Conservation (phyloP, 2,797 vertebrate species). For the Molothrus ater region DNA sequence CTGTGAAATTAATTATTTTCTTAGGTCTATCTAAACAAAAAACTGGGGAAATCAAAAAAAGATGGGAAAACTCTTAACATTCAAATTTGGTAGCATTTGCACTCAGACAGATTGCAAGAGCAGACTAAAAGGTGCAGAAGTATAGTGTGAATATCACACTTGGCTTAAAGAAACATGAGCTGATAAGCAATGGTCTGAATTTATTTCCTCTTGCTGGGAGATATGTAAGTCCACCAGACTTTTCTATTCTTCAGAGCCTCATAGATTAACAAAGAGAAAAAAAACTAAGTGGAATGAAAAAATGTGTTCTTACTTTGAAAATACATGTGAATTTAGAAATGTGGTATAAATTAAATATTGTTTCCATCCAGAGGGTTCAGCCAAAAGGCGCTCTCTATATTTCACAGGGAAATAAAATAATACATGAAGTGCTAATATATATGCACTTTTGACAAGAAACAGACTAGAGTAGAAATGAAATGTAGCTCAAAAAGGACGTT, state of each 20-base stretch:
- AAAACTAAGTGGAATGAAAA: neutral
- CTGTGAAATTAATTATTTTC: neutral
- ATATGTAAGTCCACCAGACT: neutral
- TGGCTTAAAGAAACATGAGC: neutral
- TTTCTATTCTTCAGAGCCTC: neutral
- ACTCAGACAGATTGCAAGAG: neutral
- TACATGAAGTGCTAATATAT: neutral
- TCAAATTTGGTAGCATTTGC: neutral
- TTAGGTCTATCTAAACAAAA: neutral
- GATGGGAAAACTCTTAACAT: neutral
- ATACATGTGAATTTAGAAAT: neutral
- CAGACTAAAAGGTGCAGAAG: neutral
- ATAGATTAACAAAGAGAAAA: neutral
- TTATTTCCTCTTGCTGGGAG: neutral
- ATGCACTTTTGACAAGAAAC: conserved; percentile 37
- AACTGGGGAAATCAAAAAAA: neutral
- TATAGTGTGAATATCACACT: neutral
- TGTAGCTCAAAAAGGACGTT: neutral
- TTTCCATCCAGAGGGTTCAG: conserved; percentile 44
- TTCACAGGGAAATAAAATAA: conserved; percentile 40
- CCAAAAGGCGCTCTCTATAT: conserved; percentile 36
- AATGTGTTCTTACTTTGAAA: conserved; percentile 14
- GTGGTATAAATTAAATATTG: conserved; percentile 44
- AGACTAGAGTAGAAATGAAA: conserved; percentile 8
- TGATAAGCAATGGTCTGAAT: neutral